Base-by-base conservation (phyloP, 2,888 invertebrate genomes). In the Platycheirus albimanus region DNA sequence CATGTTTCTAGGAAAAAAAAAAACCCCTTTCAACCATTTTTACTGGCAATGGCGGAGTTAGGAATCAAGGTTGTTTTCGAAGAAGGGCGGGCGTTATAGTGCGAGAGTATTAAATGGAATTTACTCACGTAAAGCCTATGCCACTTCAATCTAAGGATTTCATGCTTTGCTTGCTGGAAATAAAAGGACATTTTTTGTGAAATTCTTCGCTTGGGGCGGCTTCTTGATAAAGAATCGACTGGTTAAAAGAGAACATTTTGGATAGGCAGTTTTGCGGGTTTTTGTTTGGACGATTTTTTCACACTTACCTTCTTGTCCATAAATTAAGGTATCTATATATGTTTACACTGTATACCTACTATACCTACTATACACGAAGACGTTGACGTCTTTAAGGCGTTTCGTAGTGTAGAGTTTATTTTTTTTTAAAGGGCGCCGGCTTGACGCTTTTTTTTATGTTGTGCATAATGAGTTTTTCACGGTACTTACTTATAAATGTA, bases 91-190 rank as follows among this genome's bases (percentile, higher is more conserved):
- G 33, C 17, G 77, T 56, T 72, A 19, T 28, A 72, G 28, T 49
- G 49, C 43, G 72, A 58, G 66, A 56, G 64, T 64, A 49, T 51
- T 71, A 66, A 71, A 58, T 71, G 64, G 56, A 66, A 78, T 72
- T 71, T 43, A 66, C 71, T 64, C 71, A 71, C 56, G 71, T 56
- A 28, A 30, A 51, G 36, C 49, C n/a, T n/a, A 51, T 71, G 47
- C 38, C 56, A 71, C 63, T 77, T 77, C 47, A 77, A 77, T 70
- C 69, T 63, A 63, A 49, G 63, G 38, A 70, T 77, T 77, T 77
- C 43, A 71, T 64, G 54, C 76, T 54, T 77, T 76, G 52, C 52
- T 76, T 76, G 76, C 30, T 56, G 54, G 24, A 75, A 75, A 56
- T 61, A 58, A 58, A 58, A 36, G 51, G 58, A 71, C 28, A 33